Percentiles rank a stretch among this genome's conserved stretches.
Evolutionary conservation across 2,888 invertebrate genomes (phyloP).

Genomic region (Lycia hirtaria): DNA sequence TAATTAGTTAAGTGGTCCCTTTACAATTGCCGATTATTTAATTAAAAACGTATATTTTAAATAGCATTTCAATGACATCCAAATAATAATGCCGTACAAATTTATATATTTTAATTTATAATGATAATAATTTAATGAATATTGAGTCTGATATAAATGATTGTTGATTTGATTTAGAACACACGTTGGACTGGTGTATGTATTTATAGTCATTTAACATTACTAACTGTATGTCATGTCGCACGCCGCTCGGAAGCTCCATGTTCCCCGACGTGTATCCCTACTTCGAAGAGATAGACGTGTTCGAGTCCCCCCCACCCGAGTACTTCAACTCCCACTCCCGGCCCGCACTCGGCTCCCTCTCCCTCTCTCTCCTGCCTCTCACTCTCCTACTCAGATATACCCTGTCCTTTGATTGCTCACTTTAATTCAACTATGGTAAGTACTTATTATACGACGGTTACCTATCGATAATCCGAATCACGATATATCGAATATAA

Average conservation of each 20-base stretch:
- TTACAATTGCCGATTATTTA: no score
- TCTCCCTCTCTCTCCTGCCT: slow-evolving; percentile 25
- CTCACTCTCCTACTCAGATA: slow-evolving; percentile 8
- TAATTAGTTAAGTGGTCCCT: no score
- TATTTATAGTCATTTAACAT: not conserved
- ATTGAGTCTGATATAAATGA: no score
- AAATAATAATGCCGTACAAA: no score
- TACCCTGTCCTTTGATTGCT: not conserved
- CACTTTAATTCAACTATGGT: not conserved
- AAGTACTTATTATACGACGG: no score
- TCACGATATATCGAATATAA: no score
- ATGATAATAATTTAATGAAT: no score
- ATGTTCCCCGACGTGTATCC: slow-evolving; percentile 72
- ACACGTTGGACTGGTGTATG: not conserved
- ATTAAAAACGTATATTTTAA: no score
- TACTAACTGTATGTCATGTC: slow-evolving; percentile 44
- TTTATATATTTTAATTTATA: no score
- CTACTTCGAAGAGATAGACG: slow-evolving; percentile 70
- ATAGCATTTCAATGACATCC: no score
- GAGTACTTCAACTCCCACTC: slow-evolving; percentile 55
- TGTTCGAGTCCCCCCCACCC: slow-evolving; percentile 69
- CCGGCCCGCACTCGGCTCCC: slow-evolving; percentile 15
- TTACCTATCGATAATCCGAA: no score
- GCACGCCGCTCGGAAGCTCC: slow-evolving; percentile 70
- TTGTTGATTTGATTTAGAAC: no score